Evolutionary conservation across 1,140 invertebrate genomes (phyloP).

Genomic region (Liolophura sinensis): DNA sequence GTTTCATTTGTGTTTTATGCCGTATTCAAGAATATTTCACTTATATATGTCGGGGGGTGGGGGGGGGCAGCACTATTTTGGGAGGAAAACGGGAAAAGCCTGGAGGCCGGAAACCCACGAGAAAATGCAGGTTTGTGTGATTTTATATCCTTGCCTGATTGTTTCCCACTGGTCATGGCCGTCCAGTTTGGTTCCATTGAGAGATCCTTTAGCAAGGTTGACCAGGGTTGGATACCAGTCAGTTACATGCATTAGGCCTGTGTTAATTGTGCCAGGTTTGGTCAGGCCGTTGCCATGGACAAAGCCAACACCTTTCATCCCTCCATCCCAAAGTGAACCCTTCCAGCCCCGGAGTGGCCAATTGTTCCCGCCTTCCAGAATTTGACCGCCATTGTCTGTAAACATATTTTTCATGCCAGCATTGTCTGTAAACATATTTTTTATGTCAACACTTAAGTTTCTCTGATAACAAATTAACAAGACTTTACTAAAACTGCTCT

Average conservation of each 20-base stretch:
- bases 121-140: too few relatives aligned
- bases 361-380: conserved; percentile 58
- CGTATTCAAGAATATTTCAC: too few relatives aligned
- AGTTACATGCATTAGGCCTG: conserved; percentile 48
- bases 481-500: too few relatives aligned
- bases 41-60: too few relatives aligned
- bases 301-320: conserved; percentile 55
- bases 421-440: too few relatives aligned
- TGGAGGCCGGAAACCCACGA: too few relatives aligned
- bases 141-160: conserved; percentile 33
- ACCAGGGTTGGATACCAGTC: conserved; percentile 56
- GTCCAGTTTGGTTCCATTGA: conserved; percentile 43
- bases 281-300: conserved; percentile 44
- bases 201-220: conserved; percentile 33
- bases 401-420: too few relatives aligned
- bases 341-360: conserved; percentile 61
- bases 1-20: too few relatives aligned
- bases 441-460: too few relatives aligned
- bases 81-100: too few relatives aligned
- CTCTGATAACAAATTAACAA: too few relatives aligned
- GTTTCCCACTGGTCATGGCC: conserved; percentile 45
- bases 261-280: conserved; percentile 21
- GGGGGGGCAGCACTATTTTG: too few relatives aligned
- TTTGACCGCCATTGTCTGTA: conserved; percentile 58
- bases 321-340: conserved; percentile 62